phyloP scores from a whole-genome alignment of 2,888 invertebrate genomes.

The Asteroscopus sphinx region DNA sequence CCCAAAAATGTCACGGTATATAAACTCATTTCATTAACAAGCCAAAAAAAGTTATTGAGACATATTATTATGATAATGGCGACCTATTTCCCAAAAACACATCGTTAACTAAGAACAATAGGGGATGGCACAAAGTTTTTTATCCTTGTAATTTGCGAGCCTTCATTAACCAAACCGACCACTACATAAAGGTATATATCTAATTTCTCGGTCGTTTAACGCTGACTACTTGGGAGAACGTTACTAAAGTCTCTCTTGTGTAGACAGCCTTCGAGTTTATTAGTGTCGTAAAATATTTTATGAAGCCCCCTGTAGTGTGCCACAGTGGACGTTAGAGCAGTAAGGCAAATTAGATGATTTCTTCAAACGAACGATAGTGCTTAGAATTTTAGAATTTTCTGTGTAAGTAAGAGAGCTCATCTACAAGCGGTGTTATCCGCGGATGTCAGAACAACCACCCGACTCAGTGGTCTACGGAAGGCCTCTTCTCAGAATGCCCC shows the following conservation, averaged over 20 bases:
- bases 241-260: constrained; percentile 54
- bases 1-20: too few relatives aligned
- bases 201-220: constrained; percentile 72
- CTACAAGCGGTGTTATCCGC: too few relatives aligned
- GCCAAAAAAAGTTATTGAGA: too few relatives aligned
- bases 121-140: constrained; percentile 43
- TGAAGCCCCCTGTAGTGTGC: constrained; percentile 51
- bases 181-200: constrained; percentile 57
- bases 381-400: not conserved
- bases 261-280: constrained; percentile 65
- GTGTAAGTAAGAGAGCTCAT: too few relatives aligned
- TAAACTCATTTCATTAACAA: too few relatives aligned
- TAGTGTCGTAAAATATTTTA: constrained; percentile 72
- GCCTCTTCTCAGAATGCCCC: too few relatives aligned
- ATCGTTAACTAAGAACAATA: constrained; percentile 8
- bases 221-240: constrained; percentile 60
- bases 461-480: too few relatives aligned
- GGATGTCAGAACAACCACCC: too few relatives aligned
- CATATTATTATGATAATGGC: too few relatives aligned
- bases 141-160: constrained; percentile 45
- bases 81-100: too few relatives aligned
- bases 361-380: constrained; percentile 9
- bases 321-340: constrained; percentile 30
- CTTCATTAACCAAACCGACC: constrained; percentile 54
- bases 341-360: constrained; percentile 18